Percentiles rank a stretch among this genome's conserved stretches.
Evolutionary conservation across 2,797 vertebrate genomes (phyloP).

Genomic region (Hemitrygon akajei): DNA sequence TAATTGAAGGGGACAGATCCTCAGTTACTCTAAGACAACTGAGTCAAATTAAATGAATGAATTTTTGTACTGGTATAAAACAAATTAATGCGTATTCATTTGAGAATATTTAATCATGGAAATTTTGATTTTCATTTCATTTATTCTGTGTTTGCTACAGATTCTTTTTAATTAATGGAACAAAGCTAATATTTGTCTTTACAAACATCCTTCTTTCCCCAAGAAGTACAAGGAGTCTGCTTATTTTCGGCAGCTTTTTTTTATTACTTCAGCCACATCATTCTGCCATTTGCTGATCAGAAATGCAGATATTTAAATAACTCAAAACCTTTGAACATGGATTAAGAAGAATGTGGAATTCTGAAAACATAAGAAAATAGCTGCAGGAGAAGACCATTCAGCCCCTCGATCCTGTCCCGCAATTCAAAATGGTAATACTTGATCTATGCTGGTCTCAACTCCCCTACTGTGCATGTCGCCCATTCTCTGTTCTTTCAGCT

Average conservation of each 20-base stretch:
- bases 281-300: background rate
- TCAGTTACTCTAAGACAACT: slow-evolving; percentile 5
- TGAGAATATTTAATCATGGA: background rate
- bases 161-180: background rate
- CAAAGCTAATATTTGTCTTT: background rate
- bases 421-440: too few species aligned
- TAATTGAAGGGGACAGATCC: background rate
- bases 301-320: background rate
- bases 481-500: too few species aligned
- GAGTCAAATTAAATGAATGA: slow-evolving; percentile 9
- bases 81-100: background rate
- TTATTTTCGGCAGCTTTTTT: background rate
- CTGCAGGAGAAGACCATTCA: too few species aligned
- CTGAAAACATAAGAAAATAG: too few species aligned
- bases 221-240: background rate
- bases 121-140: background rate
- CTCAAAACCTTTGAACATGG: background rate
- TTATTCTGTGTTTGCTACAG: background rate
- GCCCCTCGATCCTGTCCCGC: too few species aligned
- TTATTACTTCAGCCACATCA: background rate
- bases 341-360: background rate
- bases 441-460: too few species aligned
- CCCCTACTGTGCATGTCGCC: too few species aligned
- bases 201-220: background rate
- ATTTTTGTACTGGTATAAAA: background rate